Evolutionary conservation across 2,888 invertebrate genomes (phyloP), one percentile per base, ranked within the genome.

Genomic region (Cabera pusaria): DNA sequence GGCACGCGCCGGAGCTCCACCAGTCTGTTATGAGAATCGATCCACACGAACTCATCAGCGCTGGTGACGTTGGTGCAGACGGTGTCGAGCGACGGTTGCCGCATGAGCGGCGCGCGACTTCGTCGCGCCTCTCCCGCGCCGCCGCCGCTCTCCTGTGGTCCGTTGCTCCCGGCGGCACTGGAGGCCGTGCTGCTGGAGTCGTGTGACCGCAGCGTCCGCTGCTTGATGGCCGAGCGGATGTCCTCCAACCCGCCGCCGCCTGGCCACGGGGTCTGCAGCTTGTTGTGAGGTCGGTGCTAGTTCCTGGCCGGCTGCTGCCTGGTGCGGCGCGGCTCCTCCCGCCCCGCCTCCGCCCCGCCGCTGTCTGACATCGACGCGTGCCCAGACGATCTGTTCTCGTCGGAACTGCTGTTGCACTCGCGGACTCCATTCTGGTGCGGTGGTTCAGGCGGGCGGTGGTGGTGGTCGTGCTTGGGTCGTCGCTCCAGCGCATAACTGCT

Each of bases 331-430:
- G 84, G 86, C 75, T 93, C 90, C 28, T 91, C 52, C 40, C 77
- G 72, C 23, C 72, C 71, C 33, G 85, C 85, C 0, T 77, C 92
- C 35, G 92, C 91, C 10, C 93, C 92, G 1, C 96, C 95, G 31
- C 95, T 95, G 75, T 97, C 96, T n/a, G 96, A 96, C 96, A 97
- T 97, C 60, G 96, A 96, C 3, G 97, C 97, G 78, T 97, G 97
- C 0, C 97, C 97, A 0, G 97, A 97, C n/a, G 96, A 96, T 17
- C 96, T 90, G 76, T 96, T 96, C 80, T 96, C 96, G 65, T 96
- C 96, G 1, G 96, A 96, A 8, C 96, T 96, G 76, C 96, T 96
- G 81, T 93, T 93, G 67, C 93, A 93, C 44, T 93, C 93, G 44
- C 93, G 92, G 39, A 93, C 93, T 37, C 91, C 90, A 77, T 91